phyloP scores from a whole-genome alignment of 2,113 vertebrate species.

The Arvicanthis niloticus region DNA sequence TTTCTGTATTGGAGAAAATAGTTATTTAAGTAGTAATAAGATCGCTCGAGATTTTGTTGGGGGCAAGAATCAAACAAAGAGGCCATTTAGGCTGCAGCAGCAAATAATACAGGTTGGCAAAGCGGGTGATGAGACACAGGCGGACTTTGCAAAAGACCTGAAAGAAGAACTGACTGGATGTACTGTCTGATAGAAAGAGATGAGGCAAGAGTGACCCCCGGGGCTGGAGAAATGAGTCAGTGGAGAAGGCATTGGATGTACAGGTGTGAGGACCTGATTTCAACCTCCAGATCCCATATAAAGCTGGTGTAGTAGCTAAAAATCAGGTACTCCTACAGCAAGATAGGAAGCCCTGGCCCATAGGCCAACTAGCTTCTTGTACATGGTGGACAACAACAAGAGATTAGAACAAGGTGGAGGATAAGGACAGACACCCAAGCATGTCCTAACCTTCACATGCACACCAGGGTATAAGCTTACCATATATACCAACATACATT shows the following conservation, averaged over 20 bases:
- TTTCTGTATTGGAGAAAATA: background rate
- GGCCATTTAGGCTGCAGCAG: background rate
- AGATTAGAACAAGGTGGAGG: background rate
- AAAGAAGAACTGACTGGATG: background rate
- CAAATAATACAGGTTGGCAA: background rate
- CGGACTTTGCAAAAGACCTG: background rate
- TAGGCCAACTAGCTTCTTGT: background rate
- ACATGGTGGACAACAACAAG: background rate
- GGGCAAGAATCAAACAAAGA: background rate
- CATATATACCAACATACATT: background rate
- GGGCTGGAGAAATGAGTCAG: background rate
- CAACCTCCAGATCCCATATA: background rate
- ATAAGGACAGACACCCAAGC: background rate
- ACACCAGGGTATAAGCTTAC: background rate
- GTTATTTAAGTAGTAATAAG: background rate
- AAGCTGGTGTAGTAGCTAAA: background rate
- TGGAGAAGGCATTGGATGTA: background rate
- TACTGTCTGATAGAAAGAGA: background rate
- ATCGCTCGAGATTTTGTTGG: background rate
- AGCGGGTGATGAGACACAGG: background rate
- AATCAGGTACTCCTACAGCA: background rate
- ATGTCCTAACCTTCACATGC: background rate
- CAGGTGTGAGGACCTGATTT: background rate
- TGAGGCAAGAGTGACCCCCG: background rate
- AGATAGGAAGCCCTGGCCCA: background rate